phyloP scores from a whole-genome alignment of 1,140 invertebrate species.

The Drosophila nasuta region DNA sequence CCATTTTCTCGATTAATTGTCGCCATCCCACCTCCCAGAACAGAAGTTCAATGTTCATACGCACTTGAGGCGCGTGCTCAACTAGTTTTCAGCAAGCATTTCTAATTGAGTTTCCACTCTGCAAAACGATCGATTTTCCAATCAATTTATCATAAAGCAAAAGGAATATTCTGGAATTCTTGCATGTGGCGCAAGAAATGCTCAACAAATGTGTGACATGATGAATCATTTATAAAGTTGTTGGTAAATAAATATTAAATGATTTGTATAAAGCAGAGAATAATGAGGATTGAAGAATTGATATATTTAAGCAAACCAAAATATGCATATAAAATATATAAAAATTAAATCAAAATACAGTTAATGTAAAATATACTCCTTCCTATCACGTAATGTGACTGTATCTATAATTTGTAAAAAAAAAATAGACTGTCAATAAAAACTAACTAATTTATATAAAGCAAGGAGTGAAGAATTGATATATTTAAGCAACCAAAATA shows the following conservation, averaged over 20 bases:
- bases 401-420: too few species aligned
- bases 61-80: conserved; percentile 26
- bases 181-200: background rate
- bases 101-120: conserved; percentile 8
- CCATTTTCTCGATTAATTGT: conserved; percentile 59
- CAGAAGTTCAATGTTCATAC: conserved; percentile 53
- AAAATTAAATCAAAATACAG: background rate
- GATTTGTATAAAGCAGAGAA: too few species aligned
- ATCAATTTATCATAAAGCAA: background rate
- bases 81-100: conserved; percentile 18
- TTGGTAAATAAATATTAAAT: too few species aligned
- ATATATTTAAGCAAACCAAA: too few species aligned
- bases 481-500: too few species aligned
- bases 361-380: too few species aligned
- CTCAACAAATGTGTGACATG: background rate
- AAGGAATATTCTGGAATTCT: background rate
- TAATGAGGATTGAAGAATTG: too few species aligned
- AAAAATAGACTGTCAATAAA: too few species aligned
- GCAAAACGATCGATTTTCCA: conserved; percentile 6
- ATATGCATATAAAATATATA: background rate
- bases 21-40: background rate
- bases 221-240: too few species aligned
- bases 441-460: too few species aligned
- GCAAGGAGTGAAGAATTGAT: too few species aligned
- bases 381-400: too few species aligned